Base-by-base conservation (phyloP, 2,797 vertebrate species). In the Sebastiscus albofasciatus region DNA sequence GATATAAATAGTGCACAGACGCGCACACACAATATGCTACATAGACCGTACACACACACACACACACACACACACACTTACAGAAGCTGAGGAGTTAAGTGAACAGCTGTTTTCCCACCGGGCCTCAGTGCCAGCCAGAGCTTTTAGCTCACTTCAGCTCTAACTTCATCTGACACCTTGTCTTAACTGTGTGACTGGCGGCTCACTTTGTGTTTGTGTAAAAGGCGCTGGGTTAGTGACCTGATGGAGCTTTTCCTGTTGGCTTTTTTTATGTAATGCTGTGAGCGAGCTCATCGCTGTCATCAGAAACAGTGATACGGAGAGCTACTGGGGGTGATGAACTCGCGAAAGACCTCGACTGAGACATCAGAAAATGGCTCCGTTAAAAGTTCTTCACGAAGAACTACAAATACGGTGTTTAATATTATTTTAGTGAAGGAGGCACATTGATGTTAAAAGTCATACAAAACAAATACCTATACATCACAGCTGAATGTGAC, bases 111-210 rank as follows among this genome's bases (percentile, higher is more conserved):
- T 93, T 88, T 81, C 90, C 87, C 82, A 77, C 61, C 78, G 92
- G 92, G 83, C 62, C 89, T 89, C 84, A n/a, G 72, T 80, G 79
- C 46, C 70, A 67, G 86, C 73, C 81, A n/a, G 42, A 88, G 76
- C 83, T 66, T 90, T 93, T 91, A 92, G 52, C 90, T 88, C 89
- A 85, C 75, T 78, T 81, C 85, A 91, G 87, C 71, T 27, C 86
- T 94, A 93, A 94, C 79, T 84, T 90, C 83, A 70, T 78, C 83
- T 92, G 93, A 95, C 79, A 87, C 84, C 89, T 90, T 72, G 88
- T 91, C 94, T 79, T 82, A 92, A 76, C 80, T 82, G 86, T 39
- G 70, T 85, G 85, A 89, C 69, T 90, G 77, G 72, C 54, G 29
- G 87, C 86, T 87, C 87, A 81, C 90, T 77, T 88, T 83, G 12